A percentile compares a stretch with the other conserved stretches of the same genome.
phyloP scores from a whole-genome alignment of 2,113 vertebrate genomes.

The Microtus montanus region DNA sequence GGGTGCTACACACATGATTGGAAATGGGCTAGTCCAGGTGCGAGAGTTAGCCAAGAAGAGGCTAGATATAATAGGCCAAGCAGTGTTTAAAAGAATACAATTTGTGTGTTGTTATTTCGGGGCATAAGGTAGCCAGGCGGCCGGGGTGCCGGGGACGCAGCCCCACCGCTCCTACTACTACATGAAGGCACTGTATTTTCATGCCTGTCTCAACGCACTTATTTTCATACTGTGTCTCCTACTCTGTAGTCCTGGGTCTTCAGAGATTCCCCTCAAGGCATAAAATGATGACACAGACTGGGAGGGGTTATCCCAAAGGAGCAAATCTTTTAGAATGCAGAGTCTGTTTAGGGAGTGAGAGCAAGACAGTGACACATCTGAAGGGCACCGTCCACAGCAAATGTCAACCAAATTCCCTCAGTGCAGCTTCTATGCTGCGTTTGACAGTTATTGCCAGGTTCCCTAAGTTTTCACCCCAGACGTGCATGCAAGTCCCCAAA shows the following conservation, averaged over 20 bases:
- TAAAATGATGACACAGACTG: too few species aligned
- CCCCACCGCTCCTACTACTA: too few species aligned
- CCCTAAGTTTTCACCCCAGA: conserved; percentile 67
- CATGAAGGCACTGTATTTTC: too few species aligned
- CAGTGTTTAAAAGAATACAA: too few species aligned
- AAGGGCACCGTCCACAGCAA: conserved; percentile 9
- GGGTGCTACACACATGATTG: too few species aligned
- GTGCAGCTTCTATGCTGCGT: not conserved
- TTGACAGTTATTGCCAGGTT: conserved; percentile 15
- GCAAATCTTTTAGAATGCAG: not conserved
- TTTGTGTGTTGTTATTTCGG: too few species aligned
- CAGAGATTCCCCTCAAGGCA: not conserved
- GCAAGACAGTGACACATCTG: not conserved
- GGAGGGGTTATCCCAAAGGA: not conserved
- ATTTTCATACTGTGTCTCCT: not conserved
- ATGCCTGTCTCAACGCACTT: not conserved
- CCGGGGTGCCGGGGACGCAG: too few species aligned
- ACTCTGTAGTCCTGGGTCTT: not conserved
- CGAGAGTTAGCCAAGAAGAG: too few species aligned
- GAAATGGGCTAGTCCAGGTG: too few species aligned
- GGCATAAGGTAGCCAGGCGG: too few species aligned
- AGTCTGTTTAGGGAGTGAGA: not conserved
- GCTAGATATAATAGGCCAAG: too few species aligned
- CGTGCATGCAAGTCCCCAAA: conserved; percentile 50
- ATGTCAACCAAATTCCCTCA: conserved; percentile 41